Evolutionary conservation across 2,888 invertebrate genomes (phyloP).

Genomic region (Plagodis dolabraria): DNA sequence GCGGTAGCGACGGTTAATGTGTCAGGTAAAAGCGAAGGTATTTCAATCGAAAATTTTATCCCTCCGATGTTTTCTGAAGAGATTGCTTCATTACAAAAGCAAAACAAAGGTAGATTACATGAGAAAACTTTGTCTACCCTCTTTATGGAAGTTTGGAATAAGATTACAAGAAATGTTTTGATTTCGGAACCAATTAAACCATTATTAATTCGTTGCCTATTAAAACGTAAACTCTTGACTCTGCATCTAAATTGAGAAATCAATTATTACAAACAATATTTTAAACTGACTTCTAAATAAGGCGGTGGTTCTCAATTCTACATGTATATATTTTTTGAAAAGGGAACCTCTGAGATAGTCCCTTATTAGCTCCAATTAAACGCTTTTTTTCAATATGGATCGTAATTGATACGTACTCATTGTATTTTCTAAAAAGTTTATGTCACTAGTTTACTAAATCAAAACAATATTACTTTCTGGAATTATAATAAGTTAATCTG

Average conservation of each 20-base stretch:
- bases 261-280: too few species aligned
- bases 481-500: too few species aligned
- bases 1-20: too few species aligned
- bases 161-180: not conserved
- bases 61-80: constrained; percentile 5
- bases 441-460: not conserved
- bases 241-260: not conserved
- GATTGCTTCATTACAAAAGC: constrained; percentile 10
- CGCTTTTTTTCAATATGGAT: too few species aligned
- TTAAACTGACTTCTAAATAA: too few species aligned
- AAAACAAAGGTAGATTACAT: constrained; percentile 2
- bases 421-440: not conserved
- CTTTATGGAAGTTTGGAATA: not conserved
- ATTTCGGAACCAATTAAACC: not conserved
- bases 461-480: too few species aligned
- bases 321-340: too few species aligned
- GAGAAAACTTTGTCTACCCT: not conserved
- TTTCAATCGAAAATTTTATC: constrained; percentile 1
- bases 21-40: constrained; percentile 1
- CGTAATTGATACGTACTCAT: too few species aligned
- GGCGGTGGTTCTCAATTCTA: too few species aligned
- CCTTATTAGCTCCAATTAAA: too few species aligned
- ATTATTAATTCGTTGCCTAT: too few species aligned
- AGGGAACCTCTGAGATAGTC: too few species aligned
- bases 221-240: not conserved